Conservation (phyloP, 2,888 invertebrate species). For the Tetragnatha montana region DNA sequence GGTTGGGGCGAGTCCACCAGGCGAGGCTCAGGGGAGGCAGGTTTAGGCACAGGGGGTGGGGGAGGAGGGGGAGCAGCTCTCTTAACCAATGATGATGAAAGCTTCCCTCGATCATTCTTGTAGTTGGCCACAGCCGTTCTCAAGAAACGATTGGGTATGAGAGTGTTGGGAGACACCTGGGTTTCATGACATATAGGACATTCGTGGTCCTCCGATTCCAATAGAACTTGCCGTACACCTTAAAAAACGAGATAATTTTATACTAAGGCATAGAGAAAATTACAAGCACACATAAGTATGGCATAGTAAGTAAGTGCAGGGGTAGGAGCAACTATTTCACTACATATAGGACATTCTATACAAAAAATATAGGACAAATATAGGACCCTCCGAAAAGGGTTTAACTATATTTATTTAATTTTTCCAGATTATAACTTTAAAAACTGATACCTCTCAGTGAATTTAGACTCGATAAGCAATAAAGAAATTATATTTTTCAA, state of each 20-base stretch:
- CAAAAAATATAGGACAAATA: no score
- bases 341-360: no score
- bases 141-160: conserved; percentile 94
- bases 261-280: no score
- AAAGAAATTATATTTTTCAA: no score
- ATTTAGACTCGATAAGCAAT: no score
- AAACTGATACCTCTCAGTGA: no score
- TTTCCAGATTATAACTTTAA: no score
- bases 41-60: neutral
- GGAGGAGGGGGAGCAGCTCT: conserved; percentile 2
- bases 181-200: conserved; percentile 96
- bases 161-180: conserved; percentile 92
- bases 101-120: conserved; percentile 93
- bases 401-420: no score
- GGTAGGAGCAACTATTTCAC: no score
- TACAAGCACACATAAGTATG: no score
- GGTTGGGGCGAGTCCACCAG: conserved; percentile 55
- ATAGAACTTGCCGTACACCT: conserved; percentile 90
- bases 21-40: conserved; percentile 4
- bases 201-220: conserved; percentile 95
- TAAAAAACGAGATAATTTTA: conserved; percentile 63
- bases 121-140: conserved; percentile 92
- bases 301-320: no score
- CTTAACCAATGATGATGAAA: conserved; percentile 74
- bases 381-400: no score